These are phyloP conservation scores for Oligia strigilis DNA, from an alignment of 2,888 invertebrate species.

Conservation along the genomic window DNA sequence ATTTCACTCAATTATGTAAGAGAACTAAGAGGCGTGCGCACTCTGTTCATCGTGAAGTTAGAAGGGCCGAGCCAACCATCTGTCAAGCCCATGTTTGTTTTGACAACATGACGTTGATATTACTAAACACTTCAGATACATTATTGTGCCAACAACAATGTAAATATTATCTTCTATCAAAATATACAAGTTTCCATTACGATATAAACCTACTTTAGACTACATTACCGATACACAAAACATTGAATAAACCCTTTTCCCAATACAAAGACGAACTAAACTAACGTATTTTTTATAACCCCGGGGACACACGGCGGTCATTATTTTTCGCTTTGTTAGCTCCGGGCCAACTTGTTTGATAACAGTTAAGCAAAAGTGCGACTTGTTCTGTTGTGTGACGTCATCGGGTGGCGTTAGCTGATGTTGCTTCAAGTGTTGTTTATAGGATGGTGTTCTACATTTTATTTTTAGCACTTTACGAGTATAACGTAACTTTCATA, in stretches of 20 bases:
- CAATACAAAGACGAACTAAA: conserved; percentile 59
- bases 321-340: conserved; percentile 65
- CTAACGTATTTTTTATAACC: conserved; percentile 64
- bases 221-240: conserved; percentile 47
- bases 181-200: conserved; percentile 29
- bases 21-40: no score
- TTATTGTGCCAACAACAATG: not conserved
- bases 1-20: no score
- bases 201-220: conserved; percentile 40
- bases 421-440: conserved; percentile 18
- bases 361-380: conserved; percentile 34
- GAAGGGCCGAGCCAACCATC: no score
- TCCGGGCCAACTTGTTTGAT: conserved; percentile 56
- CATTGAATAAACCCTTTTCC: conserved; percentile 55
- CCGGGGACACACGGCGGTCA: conserved; percentile 58
- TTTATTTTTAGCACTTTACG: not conserved
- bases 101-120: no score
- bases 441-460: not conserved
- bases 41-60: no score
- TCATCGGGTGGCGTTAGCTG: conserved; percentile 8
- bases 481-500: not conserved
- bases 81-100: no score
- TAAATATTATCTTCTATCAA: conserved; percentile 1
- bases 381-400: conserved; percentile 15
- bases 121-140: not conserved